Evolutionary conservation across 2,113 vertebrate genomes (phyloP), one percentile per base, ranked within the genome.

Genomic region (Nannobrachium achirus): DNA sequence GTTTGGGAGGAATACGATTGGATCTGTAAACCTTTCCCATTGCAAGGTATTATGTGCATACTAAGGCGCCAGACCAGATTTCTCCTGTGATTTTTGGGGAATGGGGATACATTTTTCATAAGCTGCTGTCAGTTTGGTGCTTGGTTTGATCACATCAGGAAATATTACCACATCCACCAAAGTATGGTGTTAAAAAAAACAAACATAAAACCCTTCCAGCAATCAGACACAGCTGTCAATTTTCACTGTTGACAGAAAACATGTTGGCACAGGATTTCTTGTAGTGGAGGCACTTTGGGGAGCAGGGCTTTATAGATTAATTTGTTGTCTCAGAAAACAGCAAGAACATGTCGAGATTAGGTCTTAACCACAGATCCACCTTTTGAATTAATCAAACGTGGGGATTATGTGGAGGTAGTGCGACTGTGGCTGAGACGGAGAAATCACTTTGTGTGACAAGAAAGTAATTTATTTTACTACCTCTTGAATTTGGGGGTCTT

Each of bases 261-360:
- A 69, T 81, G 79, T 87, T 79, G 56, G 73, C 70, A 75, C 74
- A 75, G 75, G 75, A 57, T 76, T 75, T 77, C 63, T 5, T 33
- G 25, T 33, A 65, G 65, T 52, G 69, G 63, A 68, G 74, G 74
- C 80, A 33, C 81, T 81, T 19, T 7, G 38, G 62, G 79, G 75
- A 61, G 19, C 11, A 49, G 63, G 71, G 38, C 79, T 77, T 79
- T 60, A 65, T 33, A 33, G 25, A 33, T 69, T 45, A 60, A 55
- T 75, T 80, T 80, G 65, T 80, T 83, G 25, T 78, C 71, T 64
- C 61, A 76, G 73, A 73, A 66, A 81, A 81, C 59, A 78, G 69
- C 75, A 2, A 76, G 63, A 68, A 19, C 59, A 57, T 44, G 40
- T 25, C n/a, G 44, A 72, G 73, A 76, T 60, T 57, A 63, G 56